Base-by-base conservation (phyloP, 2,797 vertebrate species). In the Hozukius guyotensis region DNA sequence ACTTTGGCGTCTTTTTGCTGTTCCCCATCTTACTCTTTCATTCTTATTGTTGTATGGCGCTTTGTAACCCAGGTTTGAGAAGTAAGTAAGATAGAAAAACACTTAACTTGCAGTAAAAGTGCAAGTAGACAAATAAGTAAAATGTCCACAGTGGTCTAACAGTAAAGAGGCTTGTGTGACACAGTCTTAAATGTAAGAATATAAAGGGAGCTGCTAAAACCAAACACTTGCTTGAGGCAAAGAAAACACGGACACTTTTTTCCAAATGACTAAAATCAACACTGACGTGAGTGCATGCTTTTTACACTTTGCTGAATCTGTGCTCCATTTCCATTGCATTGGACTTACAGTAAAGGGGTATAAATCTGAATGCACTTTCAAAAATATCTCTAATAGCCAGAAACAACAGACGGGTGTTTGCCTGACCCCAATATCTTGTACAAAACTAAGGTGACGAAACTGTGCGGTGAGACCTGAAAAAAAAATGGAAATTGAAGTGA, bases 291-390 rank as follows among this genome's bases (percentile, higher is more conserved):
- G 64, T 79, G 1, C 62, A 57, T 72, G 65, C 42, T 66, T 63
- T 83, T 82, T 46, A 75, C 82, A 73, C 67, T 72, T 75, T 87
- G 67, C 72, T 70, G 78, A 68, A 52, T 78, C 65, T 60, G 4
- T 66, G 7, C 34, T 79, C 49, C 49, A 4, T 56, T 36, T 62
- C 34, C 22, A 4, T 38, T 69, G n/a, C 12, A 52, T 53, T 68
- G 34, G n/a, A 78, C 16, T 62, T 31, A 53, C 49, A 53, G 18
- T 53, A 4, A 38, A 68, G 42, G 18, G 13, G 5, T 29, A 65
- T 25, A 75, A 72, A 82, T 78, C 63, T 31, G 25, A 75, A 56
- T 1, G n/a, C 59, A 46, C 42, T 80, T 77, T n/a, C 7, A 75
- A 71, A 72, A 53, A 61, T 11, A 34, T 25, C 49, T 64, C n/a